These are phyloP conservation scores for Turritopsis rubra DNA, from an alignment of 30 jellyfish, hydroid and myxozoan species.

Conservation along the genomic window DNA sequence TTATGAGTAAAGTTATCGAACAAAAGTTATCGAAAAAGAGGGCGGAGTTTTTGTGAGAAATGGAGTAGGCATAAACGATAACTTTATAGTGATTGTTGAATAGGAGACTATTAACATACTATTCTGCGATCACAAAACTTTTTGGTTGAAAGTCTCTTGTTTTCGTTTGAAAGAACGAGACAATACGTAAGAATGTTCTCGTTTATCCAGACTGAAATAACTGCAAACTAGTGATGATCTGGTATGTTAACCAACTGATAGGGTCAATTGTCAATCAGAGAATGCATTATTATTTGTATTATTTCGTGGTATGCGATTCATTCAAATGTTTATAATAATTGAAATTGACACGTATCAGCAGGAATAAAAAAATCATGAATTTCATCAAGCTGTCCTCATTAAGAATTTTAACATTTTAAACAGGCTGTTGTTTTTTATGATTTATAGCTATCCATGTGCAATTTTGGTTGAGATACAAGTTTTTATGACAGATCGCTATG, in stretches of 20 bases:
- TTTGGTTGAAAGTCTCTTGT: too few species aligned
- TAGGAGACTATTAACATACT: too few species aligned
- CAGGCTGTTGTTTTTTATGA: neutral
- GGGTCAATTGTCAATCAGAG: too few species aligned
- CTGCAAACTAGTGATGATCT: too few species aligned
- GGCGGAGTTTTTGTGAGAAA: neutral
- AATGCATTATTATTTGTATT: neutral
- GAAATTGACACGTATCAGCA: neutral
- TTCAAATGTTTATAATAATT: neutral
- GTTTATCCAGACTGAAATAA: too few species aligned
- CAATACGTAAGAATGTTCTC: too few species aligned
- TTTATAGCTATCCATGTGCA: neutral
- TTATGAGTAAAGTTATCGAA: neutral
- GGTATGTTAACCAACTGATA: too few species aligned
- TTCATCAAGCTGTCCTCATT: neutral
- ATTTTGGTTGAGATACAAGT: neutral
- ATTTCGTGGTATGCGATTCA: neutral
- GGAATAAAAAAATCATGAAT: neutral
- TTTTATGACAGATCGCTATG: neutral
- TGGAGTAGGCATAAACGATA: neutral
- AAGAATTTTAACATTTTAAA: too few species aligned
- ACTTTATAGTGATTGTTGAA: too few species aligned
- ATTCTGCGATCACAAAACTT: too few species aligned
- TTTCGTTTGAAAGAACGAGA: too few species aligned
- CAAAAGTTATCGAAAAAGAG: too few species aligned